A percentile compares a stretch with the other conserved stretches of the same genome.
Evolutionary conservation across 2,797 vertebrate genomes (phyloP).

Genomic region (Urocyon cinereoargenteus): DNA sequence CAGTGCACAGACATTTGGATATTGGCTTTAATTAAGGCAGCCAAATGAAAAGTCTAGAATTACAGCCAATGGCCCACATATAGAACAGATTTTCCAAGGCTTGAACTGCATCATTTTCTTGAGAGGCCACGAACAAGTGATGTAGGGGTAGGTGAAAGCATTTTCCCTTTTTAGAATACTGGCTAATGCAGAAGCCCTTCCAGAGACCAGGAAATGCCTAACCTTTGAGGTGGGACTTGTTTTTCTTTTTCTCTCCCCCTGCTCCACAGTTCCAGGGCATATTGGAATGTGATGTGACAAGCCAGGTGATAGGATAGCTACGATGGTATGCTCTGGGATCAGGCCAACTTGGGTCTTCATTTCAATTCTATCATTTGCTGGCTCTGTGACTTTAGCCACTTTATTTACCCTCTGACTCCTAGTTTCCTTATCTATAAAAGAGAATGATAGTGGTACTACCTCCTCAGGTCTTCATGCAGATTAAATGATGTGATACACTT

Average conservation of each 20-base stretch:
- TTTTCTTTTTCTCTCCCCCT: not conserved
- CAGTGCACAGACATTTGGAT: not conserved
- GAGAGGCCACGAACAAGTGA: not conserved
- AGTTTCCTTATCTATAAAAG: conserved; percentile 7
- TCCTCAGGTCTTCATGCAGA: not conserved
- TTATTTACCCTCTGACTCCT: not conserved
- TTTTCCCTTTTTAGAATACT: not conserved
- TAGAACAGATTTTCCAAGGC: conserved; percentile 59
- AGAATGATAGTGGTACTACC: not conserved
- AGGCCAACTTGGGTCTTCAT: not conserved
- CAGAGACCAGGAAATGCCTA: not conserved
- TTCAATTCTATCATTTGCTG: not conserved
- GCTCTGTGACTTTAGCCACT: not conserved
- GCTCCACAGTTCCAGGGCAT: not conserved
- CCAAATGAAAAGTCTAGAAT: conserved; percentile 55
- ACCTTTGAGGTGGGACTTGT: not conserved
- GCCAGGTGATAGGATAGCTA: not conserved
- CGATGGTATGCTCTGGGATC: not conserved
- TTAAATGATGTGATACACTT: not conserved
- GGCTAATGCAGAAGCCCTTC: not conserved
- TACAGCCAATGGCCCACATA: not conserved
- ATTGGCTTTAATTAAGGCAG: conserved; percentile 42
- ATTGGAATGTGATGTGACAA: not conserved
- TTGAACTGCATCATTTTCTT: conserved; percentile 38
- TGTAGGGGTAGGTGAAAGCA: not conserved